phyloP scores from a whole-genome alignment of 2,888 invertebrate species.

The Tetranychus truncatus region DNA sequence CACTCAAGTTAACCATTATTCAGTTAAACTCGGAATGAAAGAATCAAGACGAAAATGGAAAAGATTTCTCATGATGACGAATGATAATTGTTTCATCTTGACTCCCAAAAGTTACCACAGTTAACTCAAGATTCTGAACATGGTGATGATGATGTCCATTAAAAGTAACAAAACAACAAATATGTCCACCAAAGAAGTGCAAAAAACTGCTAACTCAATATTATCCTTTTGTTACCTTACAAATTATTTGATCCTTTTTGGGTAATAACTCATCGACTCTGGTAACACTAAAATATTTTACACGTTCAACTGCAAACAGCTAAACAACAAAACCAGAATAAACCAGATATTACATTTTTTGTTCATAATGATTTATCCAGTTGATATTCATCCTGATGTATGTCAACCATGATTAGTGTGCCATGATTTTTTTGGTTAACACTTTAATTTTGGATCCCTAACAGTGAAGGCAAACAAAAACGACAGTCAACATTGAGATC shows the following conservation, averaged over 20 bases:
- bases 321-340: background rate
- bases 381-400: background rate
- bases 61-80: background rate
- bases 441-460: background rate
- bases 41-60: background rate
- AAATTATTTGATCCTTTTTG: background rate
- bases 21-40: background rate
- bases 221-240: background rate
- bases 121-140: background rate
- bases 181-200: background rate
- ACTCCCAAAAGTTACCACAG: background rate
- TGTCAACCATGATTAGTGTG: background rate
- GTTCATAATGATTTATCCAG: background rate
- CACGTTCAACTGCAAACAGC: background rate
- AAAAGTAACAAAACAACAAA: slow-evolving; percentile 5
- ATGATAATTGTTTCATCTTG: background rate
- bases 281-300: no score
- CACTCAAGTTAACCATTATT: no score
- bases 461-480: no score
- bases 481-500: no score
- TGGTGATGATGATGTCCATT: background rate
- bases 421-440: background rate
- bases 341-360: no score
- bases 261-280: background rate
- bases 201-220: background rate